These are phyloP conservation scores for Steromphala cineraria DNA, from an alignment of 2,888 invertebrate genomes.

Conservation along the genomic window DNA sequence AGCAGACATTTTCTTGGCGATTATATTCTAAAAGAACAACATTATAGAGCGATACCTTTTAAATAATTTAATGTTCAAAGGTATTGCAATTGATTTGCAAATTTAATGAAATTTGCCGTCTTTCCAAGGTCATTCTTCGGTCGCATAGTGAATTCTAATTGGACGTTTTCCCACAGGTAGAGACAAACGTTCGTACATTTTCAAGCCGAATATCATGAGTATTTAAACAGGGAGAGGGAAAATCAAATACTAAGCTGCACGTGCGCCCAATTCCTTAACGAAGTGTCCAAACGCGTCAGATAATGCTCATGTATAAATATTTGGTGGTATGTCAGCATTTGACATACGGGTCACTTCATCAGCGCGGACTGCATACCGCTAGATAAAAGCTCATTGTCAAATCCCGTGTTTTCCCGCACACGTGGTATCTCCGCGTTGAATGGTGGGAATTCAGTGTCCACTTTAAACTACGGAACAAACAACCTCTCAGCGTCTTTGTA, in stretches of 20 bases:
- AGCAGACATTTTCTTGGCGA: too few relatives aligned
- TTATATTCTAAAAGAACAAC: too few relatives aligned
- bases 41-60: too few relatives aligned
- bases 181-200: too few relatives aligned
- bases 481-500: neutral
- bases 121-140: too few relatives aligned
- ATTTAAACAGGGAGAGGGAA: neutral
- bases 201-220: neutral
- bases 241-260: neutral
- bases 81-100: too few relatives aligned
- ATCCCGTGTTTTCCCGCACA: constrained; percentile 7
- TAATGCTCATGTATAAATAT: neutral
- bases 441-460: neutral
- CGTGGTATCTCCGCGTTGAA: neutral
- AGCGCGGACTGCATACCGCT: neutral
- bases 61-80: too few relatives aligned
- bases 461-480: neutral
- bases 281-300: neutral
- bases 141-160: neutral
- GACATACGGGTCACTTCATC: constrained; percentile 1
- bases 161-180: neutral
- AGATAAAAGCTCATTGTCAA: constrained; percentile 6
- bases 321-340: constrained; percentile 11
- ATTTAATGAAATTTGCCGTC: too few relatives aligned
- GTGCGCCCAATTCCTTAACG: neutral